These are phyloP conservation scores for Campylorhamphus procurvoides DNA, from an alignment of 2,113 vertebrate species.

Conservation along the genomic window DNA sequence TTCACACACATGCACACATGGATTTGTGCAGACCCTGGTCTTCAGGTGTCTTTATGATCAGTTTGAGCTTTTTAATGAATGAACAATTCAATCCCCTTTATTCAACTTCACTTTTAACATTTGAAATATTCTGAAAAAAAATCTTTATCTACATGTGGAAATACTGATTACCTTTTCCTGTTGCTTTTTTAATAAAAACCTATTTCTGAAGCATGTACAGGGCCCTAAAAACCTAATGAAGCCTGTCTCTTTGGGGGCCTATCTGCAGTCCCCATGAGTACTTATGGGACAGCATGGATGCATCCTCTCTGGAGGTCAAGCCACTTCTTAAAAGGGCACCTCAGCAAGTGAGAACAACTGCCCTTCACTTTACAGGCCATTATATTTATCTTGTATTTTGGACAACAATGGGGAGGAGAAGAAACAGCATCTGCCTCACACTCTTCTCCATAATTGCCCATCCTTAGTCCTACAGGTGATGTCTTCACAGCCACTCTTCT, in stretches of 20 bases:
- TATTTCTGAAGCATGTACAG: not conserved
- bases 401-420: not conserved
- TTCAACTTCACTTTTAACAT: not conserved
- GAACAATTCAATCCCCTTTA: not conserved
- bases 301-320: not conserved
- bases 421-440: not conserved
- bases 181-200: not conserved
- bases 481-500: not conserved
- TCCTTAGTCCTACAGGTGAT: not conserved
- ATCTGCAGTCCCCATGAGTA: not conserved
- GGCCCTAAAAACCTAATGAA: not conserved
- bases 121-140: not conserved
- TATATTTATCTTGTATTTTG: not conserved
- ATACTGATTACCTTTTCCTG: not conserved
- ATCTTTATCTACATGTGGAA: not conserved
- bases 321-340: not conserved
- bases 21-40: not conserved
- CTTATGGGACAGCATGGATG: accelerated
- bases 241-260: not conserved
- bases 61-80: not conserved
- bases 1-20: not conserved
- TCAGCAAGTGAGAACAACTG: not conserved
- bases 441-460: not conserved
- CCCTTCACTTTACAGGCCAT: not conserved
- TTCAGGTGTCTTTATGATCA: not conserved